phyloP scores from a whole-genome alignment of 1,140 invertebrate genomes.

The Phymorhynchus buccinoides region DNA sequence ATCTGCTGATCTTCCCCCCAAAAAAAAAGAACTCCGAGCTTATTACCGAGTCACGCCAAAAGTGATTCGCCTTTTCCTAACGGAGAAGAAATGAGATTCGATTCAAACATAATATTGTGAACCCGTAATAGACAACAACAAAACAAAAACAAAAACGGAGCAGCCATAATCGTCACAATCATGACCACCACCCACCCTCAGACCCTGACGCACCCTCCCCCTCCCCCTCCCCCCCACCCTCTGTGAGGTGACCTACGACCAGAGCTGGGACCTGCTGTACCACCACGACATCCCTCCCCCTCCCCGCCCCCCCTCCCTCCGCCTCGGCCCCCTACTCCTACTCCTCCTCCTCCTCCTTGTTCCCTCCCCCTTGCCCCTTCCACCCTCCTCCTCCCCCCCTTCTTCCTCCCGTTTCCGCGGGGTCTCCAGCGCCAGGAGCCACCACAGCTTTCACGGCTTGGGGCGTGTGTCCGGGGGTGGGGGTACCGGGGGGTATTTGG shows the following conservation, averaged over 20 bases:
- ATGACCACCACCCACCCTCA: not conserved
- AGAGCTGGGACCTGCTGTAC: not conserved
- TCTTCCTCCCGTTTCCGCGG: not conserved
- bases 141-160: not conserved
- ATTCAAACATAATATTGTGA: too few species aligned
- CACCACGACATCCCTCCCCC: not conserved
- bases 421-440: constrained; percentile 21
- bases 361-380: not conserved
- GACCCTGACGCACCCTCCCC: not conserved
- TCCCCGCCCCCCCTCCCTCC: not conserved
- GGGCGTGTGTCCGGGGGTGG: not conserved
- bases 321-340: not conserved
- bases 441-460: not conserved
- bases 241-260: constrained; percentile 20
- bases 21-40: too few species aligned
- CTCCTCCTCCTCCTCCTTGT: not conserved
- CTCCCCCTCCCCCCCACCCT: not conserved
- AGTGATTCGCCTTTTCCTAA: too few species aligned
- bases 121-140: too few species aligned
- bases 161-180: not conserved
- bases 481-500: not conserved
- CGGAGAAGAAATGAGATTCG: too few species aligned
- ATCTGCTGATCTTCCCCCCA: too few species aligned
- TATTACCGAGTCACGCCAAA: too few species aligned
- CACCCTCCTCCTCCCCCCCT: not conserved